These are phyloP conservation scores for Glyptemys insculpta DNA, from an alignment of 2,797 vertebrate species.

Conservation along the genomic window DNA sequence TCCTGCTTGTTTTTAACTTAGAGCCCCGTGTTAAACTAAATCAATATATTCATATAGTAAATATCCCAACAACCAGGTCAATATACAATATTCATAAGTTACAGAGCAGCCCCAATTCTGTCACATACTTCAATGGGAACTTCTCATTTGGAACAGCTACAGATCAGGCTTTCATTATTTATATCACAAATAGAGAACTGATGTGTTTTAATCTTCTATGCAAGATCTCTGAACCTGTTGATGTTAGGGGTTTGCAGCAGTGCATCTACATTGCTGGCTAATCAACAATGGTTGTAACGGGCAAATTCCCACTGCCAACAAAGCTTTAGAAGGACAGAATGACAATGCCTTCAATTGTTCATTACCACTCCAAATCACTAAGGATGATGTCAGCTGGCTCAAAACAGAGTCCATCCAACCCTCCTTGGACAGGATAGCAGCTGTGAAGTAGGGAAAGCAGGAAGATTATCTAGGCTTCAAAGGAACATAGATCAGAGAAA, in stretches of 20 bases:
- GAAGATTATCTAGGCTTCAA: fast-evolving
- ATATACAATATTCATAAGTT: not conserved
- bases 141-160: not conserved
- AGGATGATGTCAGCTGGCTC: fast-evolving
- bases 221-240: not conserved
- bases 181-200: fast-evolving
- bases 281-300: not conserved
- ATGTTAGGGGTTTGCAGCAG: not conserved
- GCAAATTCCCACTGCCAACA: not conserved
- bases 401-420: fast-evolving
- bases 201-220: fast-evolving
- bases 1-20: not conserved
- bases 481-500: not conserved
- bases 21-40: not conserved
- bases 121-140: fast-evolving
- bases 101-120: not conserved
- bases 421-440: fast-evolving
- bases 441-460: fast-evolving
- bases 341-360: fast-evolving
- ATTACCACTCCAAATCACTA: fast-evolving
- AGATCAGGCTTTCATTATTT: fast-evolving
- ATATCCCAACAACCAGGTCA: not conserved
- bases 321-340: not conserved
- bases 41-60: not conserved
- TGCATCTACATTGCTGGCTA: not conserved